Percentiles rank a stretch among this genome's conserved stretches.
Evolutionary conservation across 2,888 invertebrate species (phyloP).

Genomic region (Conistra vaccinii): DNA sequence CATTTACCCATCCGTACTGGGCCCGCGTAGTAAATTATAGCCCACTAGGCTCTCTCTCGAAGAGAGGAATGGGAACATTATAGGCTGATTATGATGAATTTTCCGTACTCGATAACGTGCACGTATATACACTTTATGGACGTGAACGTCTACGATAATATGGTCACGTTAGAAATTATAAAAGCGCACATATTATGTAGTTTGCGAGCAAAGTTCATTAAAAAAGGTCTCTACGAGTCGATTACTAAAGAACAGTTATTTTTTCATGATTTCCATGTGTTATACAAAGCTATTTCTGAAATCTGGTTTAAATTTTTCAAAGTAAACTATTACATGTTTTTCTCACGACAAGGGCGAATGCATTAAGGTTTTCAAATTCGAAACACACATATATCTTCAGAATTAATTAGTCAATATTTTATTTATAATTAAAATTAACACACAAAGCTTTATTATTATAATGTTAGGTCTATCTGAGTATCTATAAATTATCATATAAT

Average conservation of each 20-base stretch:
- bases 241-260: not conserved
- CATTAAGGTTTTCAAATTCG: not conserved
- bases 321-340: not conserved
- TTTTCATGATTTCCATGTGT: not conserved
- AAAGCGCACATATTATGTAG: no score
- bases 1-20: no score
- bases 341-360: not conserved
- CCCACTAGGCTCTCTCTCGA: no score
- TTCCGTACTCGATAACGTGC: no score
- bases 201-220: not conserved
- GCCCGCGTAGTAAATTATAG: no score
- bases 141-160: no score
- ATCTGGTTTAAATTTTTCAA: constrained; percentile 1
- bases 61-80: no score
- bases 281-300: not conserved
- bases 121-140: no score
- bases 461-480: constrained; percentile 14
- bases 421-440: constrained; percentile 47
- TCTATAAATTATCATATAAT: constrained; percentile 61
- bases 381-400: not conserved
- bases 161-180: no score
- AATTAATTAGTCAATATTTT: constrained; percentile 12
- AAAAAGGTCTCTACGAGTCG: not conserved
- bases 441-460: constrained; percentile 38
- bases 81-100: no score